These are phyloP conservation scores for Crotalus viridis DNA, from an alignment of 2,113 vertebrate species.

Conservation along the genomic window DNA sequence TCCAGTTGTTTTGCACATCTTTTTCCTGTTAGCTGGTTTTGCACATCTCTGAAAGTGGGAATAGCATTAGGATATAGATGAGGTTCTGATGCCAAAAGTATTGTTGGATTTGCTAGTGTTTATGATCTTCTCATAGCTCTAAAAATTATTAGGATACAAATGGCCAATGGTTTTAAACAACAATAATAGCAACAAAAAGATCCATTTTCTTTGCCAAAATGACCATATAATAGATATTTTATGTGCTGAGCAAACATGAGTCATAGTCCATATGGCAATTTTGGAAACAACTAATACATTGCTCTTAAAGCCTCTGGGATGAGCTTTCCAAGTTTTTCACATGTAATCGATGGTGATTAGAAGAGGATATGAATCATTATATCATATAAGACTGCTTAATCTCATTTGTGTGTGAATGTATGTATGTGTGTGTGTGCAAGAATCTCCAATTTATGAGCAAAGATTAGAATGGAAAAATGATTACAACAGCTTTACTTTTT, in stretches of 20 bases:
- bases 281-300: constrained; percentile 41
- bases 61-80: constrained; percentile 34
- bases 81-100: constrained; percentile 43
- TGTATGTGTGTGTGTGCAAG: constrained; percentile 18
- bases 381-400: constrained; percentile 24
- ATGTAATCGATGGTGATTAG: constrained; percentile 57
- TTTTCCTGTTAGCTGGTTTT: constrained; percentile 54
- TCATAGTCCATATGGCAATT: constrained; percentile 55
- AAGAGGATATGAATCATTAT: constrained; percentile 57
- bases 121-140: constrained; percentile 48
- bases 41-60: constrained; percentile 41
- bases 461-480: constrained; percentile 20
- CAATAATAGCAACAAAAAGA: constrained; percentile 33
- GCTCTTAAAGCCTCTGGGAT: constrained; percentile 47
- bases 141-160: constrained; percentile 51
- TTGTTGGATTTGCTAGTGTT: constrained; percentile 57
- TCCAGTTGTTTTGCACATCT: constrained; percentile 55
- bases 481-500: constrained; percentile 36
- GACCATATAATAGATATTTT: constrained; percentile 47
- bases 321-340: constrained; percentile 53
- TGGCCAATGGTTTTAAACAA: constrained; percentile 7
- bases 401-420: constrained; percentile 1
- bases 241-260: constrained; percentile 55
- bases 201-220: constrained; percentile 50
- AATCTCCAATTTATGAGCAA: constrained; percentile 40